Conservation (phyloP, 2,888 invertebrate genomes). For the Isoperla grammatica region DNA sequence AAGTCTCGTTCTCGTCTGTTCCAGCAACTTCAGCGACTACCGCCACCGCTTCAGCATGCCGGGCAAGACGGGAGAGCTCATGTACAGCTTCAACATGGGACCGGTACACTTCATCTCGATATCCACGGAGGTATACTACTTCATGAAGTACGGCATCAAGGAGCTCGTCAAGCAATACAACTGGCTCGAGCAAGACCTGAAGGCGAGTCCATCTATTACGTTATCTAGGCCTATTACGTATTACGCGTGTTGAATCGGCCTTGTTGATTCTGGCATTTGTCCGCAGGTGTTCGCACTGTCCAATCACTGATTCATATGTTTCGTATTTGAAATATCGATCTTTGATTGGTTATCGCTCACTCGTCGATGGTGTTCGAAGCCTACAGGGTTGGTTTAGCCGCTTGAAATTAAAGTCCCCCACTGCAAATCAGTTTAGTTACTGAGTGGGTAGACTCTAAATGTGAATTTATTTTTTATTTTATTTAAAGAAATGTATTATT, state of each 20-base stretch:
- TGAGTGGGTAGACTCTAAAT: too few relatives aligned
- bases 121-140: constrained; percentile 55
- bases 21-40: constrained; percentile 53
- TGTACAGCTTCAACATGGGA: constrained; percentile 47
- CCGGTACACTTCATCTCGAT: constrained; percentile 49
- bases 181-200: constrained; percentile 48
- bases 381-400: too few relatives aligned
- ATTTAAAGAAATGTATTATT: too few relatives aligned
- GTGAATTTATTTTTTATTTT: too few relatives aligned
- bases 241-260: too few relatives aligned
- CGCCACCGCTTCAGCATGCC: constrained; percentile 52
- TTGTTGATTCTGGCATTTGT: too few relatives aligned
- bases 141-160: constrained; percentile 45
- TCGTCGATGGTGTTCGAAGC: too few relatives aligned
- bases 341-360: too few relatives aligned
- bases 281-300: too few relatives aligned
- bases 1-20: constrained; percentile 27
- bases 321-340: too few relatives aligned
- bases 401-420: background rate
- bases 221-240: too few relatives aligned
- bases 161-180: constrained; percentile 44
- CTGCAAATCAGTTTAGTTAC: background rate
- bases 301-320: too few relatives aligned
- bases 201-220: constrained; percentile 38
- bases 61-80: constrained; percentile 30